Base-by-base conservation (phyloP, 2,888 invertebrate species). In the Rhorus exstirpatorius region DNA sequence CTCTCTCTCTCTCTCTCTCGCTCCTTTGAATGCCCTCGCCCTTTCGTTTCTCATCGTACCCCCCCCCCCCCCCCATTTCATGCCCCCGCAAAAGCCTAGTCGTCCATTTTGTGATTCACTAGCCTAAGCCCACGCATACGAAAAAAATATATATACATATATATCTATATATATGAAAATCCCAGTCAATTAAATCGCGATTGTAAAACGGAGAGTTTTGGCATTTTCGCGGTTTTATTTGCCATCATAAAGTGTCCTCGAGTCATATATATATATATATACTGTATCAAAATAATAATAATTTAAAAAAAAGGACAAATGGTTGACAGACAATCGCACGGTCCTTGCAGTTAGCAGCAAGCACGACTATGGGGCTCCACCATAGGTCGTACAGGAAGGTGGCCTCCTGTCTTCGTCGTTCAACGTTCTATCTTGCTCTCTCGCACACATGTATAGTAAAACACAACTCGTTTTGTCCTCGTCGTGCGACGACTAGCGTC, bases 61-160 rank as follows among this genome's bases (percentile, higher is more conserved):
- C 63, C 49, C 70, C 76, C 63, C 74, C 53, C 77, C 70, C 49
- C 81, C 81, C 74, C 60, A 35, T 79, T 21, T 79, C 80, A 83
- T 79, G 84, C 87, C 83, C 84, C 80, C 81, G 79, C 79, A 83
- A 78, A 74, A 63, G 79, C 65, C 85, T 83, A 85, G 83, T 86
- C 89, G 87, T 85, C 90, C 90, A 90, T 92, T 91, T 92, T 92
- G 92, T 91, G 91, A 91, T 91, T 92, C 90, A 89, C 89, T 90
- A n/a, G n/a, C n/a, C 90, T 90, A 89, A 86, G 90, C 87, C 88
- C 88, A 88, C 89, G 88, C 89, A 88, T 87, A 89, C 87, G n/a
- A n/a, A n/a, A n/a, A n/a, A n/a, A n/a, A n/a, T n/a, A n/a, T n/a
- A 88, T 53, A 79, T 61, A 74, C 55, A 49, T 58, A 10, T 3